phyloP scores from a whole-genome alignment of 2,797 vertebrate species.

The Clarias pachynema region DNA sequence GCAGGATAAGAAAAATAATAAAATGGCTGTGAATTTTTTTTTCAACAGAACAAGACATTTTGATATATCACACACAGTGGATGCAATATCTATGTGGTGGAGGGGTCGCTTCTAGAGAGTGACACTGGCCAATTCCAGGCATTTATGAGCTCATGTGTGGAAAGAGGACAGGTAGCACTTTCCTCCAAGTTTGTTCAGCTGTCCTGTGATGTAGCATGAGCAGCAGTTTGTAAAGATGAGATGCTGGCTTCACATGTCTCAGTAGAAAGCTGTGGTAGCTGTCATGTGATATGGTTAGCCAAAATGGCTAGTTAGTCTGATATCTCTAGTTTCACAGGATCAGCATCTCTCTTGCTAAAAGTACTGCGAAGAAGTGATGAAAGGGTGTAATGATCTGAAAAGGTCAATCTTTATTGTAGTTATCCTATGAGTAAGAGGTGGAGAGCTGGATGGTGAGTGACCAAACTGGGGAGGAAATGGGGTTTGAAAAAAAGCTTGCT shows the following conservation, averaged over 20 bases:
- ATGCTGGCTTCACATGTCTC: background rate
- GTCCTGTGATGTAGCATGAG: background rate
- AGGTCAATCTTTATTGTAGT: background rate
- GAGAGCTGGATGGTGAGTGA: background rate
- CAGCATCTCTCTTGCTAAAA: background rate
- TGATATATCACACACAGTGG: background rate
- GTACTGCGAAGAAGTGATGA: background rate
- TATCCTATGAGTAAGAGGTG: background rate
- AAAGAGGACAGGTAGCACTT: slow-evolving; percentile 7
- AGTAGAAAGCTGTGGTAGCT: background rate
- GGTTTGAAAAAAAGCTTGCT: background rate
- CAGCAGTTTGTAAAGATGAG: background rate
- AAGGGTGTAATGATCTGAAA: background rate
- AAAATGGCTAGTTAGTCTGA: slow-evolving; percentile 10
- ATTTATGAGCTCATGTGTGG: background rate
- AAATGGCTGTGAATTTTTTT: background rate
- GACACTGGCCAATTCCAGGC: background rate
- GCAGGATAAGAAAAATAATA: background rate
- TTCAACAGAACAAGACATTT: background rate
- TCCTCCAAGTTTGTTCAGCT: slow-evolving; percentile 15
- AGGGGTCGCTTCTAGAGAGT: background rate
- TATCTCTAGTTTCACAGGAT: slow-evolving; percentile 7
- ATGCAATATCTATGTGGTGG: background rate
- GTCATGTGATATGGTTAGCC: background rate
- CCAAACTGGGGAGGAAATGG: background rate